Base-by-base conservation (phyloP, 2,888 invertebrate species). In the Catocala fraxini region DNA sequence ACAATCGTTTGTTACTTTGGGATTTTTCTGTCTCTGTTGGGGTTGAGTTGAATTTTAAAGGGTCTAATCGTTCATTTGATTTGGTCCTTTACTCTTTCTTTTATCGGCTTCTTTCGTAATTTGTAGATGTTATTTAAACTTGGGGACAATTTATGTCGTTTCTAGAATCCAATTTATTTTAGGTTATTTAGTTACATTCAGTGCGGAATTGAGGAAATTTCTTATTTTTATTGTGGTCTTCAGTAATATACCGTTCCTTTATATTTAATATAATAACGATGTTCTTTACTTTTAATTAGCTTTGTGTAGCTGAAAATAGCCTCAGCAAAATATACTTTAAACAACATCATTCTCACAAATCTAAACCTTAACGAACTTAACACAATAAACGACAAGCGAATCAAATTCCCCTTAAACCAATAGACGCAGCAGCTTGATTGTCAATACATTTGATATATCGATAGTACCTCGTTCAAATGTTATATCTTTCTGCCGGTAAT, bases 391-490 rank as follows among this genome's bases (percentile, higher is more conserved):
- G 25, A 25, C 25, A 25, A 25, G 3, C 25, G 25, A 48, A 47
- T 46, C 42, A 35, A 75, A 55, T 57, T 55, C 56, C 46, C 57
- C 57, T 56, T 51, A 56, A 60, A 52, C 52, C 56, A 72, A 69
- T 63, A 56, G 59, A 63, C 45, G 48, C 56, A 65, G 65, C 58
- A 25, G 25, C 25, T 4, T 65, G 57, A 74, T 72, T 72, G 75
- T 77, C 77, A 75, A 77, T 73, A 77, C 56, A 63, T 70, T 68
- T 84, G 83, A 82, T 82, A 77, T 78, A 84, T 83, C 64, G 82
- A 47, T 63, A 68, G 74, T 76, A 76, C 70, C 63, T 58, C 76
- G 75, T 68, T 70, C 73, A 70, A 70, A 73, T 76, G 77, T 79
- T 73, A 75, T 72, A 75, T 73, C 75, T 73, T 71, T 72, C 76